Evolutionary conservation across 2,888 invertebrate genomes (phyloP), one percentile per base, ranked within the genome.

Genomic region (Phalangium opilio): DNA sequence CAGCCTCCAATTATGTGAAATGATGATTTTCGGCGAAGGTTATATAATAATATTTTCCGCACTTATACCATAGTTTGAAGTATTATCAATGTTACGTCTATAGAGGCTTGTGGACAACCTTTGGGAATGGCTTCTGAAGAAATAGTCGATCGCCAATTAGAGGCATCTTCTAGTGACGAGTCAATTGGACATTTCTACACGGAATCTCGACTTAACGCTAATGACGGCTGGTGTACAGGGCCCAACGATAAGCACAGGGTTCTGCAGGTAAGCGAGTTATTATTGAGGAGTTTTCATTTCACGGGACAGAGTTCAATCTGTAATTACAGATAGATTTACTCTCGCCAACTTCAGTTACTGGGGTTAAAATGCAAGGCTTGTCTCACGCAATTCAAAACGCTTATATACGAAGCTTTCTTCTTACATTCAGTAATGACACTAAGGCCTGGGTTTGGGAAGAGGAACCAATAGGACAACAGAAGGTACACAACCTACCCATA

Each of bases 91-190:
- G 27, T 27, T 27, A 7, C 27, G 27, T 4, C 41, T 27, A 11
- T 45, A 56, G 59, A 59, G 43, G 50, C 55, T 4, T 59, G 59
- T 47, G 59, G 59, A 1, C 57, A 58, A 41, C 59, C 59, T 10
- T 47, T 59, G 17, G 59, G 59, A n/a, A 59, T 59, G 59, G 57
- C 59, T n/a, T 55, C 59, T 1, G 59, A 59, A 55, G 59, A 59
- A 43, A 58, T 59, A 15, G 55, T 53, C n/a, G 59, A 59, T 43
- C 43, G 47, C 8, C 57, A 58, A 18, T 52, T 59, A 10, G 50
- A 44, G 15, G 55, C 59, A 8, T 51, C 58, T 3, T 58, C 59
- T 1, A 51, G 50, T 40, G 55, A 53, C 17, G 50, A 55, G 12
- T 44, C 44, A 10, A 50, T 52, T 7, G 49, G 51, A 4, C 51